Percentiles rank a stretch among this genome's conserved stretches.
phyloP scores from a whole-genome alignment of 1,140 invertebrate species.

The Megalopta genalis region DNA sequence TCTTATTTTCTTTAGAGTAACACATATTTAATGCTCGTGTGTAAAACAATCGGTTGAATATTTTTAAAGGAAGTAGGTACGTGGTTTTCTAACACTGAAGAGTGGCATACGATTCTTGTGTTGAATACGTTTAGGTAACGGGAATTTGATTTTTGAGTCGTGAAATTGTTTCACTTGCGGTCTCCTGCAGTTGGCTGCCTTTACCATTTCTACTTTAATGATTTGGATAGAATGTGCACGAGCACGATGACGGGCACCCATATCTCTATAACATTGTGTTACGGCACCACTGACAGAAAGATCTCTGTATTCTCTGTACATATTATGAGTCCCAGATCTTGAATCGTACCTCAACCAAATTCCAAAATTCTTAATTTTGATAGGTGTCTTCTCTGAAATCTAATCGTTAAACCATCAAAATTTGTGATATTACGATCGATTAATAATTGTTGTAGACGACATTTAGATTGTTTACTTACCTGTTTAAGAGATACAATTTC shows the following conservation, averaged over 20 bases:
- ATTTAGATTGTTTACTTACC: conserved; percentile 76
- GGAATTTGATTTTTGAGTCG: conserved; percentile 97
- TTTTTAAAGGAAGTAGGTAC: conserved; percentile 94
- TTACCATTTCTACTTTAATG: conserved; percentile 96
- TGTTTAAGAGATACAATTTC: conserved; percentile 97
- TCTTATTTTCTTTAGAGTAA: conserved; percentile 58
- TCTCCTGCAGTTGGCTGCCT: conserved; percentile 92
- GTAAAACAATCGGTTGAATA: conserved; percentile 41
- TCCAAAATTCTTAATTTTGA: conserved; percentile 99
- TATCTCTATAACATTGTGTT: conserved; percentile 99
- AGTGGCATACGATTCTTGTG: conserved; percentile 89
- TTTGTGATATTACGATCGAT: background rate
- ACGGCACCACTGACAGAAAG: conserved; percentile 96
- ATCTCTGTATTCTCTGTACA: conserved; percentile 99
- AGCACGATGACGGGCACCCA: conserved; percentile 99
- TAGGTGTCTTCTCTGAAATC: conserved; percentile 94
- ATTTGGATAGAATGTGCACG: conserved; percentile 98
- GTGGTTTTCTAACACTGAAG: conserved; percentile 91
- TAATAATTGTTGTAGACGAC: background rate
- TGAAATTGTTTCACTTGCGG: conserved; percentile 99
- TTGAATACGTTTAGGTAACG: conserved; percentile 95
- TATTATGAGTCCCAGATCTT: conserved; percentile 99
- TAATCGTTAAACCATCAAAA: conserved; percentile 69
- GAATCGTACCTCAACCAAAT: conserved; percentile 99
- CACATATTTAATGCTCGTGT: conserved; percentile 36